These are phyloP conservation scores for Perithous albicinctus DNA, from an alignment of 2,888 invertebrate species.

Conservation along the genomic window DNA sequence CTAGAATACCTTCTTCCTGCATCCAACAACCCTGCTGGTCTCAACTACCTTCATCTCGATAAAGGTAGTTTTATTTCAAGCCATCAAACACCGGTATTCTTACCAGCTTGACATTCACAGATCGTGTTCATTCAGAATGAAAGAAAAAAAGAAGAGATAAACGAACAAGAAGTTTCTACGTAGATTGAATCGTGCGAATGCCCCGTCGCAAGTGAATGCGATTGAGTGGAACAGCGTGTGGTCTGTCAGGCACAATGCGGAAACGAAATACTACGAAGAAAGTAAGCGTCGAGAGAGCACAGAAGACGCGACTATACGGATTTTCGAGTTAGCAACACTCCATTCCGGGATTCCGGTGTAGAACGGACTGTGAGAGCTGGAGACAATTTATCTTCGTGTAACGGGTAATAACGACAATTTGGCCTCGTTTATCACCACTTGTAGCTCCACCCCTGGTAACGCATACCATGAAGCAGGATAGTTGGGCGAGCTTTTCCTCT, in stretches of 20 bases:
- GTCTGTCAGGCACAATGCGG: neutral
- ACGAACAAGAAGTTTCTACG: neutral
- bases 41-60: too few species aligned
- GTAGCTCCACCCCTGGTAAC: conserved; percentile 81
- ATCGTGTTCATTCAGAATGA: too few species aligned
- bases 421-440: conserved; percentile 84
- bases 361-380: conserved; percentile 18
- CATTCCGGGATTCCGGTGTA: conserved; percentile 35
- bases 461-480: conserved; percentile 65
- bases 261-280: conserved; percentile 1
- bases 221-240: neutral
- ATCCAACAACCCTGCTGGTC: too few species aligned
- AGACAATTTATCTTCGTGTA: conserved; percentile 72
- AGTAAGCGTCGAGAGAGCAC: neutral
- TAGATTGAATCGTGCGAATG: conserved; percentile 1
- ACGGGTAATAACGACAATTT: conserved; percentile 81
- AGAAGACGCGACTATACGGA: neutral
- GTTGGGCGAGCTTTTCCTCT: conserved; percentile 35
- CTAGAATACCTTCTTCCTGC: too few species aligned
- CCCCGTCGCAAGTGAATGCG: neutral
- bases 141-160: too few species aligned
- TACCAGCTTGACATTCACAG: too few species aligned
- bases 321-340: conserved; percentile 23
- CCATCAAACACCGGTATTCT: too few species aligned
- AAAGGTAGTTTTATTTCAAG: too few species aligned